Base-by-base conservation (phyloP, 2,888 invertebrate genomes). In the Glomeris marginata region DNA sequence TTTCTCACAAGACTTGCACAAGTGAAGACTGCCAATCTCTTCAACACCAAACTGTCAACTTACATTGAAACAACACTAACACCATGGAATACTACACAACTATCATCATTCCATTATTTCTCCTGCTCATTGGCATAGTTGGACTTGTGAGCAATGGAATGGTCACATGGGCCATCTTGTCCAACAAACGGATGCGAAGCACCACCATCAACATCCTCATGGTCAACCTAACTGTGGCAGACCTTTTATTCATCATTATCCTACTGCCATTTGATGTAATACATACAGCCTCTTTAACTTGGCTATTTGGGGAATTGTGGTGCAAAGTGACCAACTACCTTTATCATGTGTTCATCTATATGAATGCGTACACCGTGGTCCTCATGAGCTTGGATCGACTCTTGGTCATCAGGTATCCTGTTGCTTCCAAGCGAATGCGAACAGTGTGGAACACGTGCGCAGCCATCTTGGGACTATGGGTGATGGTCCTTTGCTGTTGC, bases 251-350 rank as follows among this genome's bases (percentile, higher is more conserved):
- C 67, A 86, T 92, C 40, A 77, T 88, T 47, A 86, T 91, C 68
- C 92, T 91, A 69, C 87, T 92, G 16, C 92, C 92, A 0, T 90
- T 90, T 67, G 92, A 92, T 1, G 91, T 88, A 1, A 81, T 85
- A 15, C 86, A 86, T 62, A 92, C 90, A 65, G 84, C 86, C 0
- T 71, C 87, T 62, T 79, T 83, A 5, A 76, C 78, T 62, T 94
- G 91, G 91, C 86, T 87, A 1, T 90, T 92, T 62, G 91, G 92
- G 10, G 80, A 81, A 62, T 71, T 80, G 64, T 87, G 86, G 81
- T 92, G 91, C 70, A 84, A 86, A 69, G 77, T 83, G 20, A 84
- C 87, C 11, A 88, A 91, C 66, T 92, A 91, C 64, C 77, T 90
- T 64, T 85, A 87, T 57, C 85, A 87, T 52, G 88, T 90, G 38